Percentiles rank a stretch among this genome's conserved stretches.
phyloP scores from a whole-genome alignment of 2,888 invertebrate genomes.

The Caenorhabditis sp. region DNA sequence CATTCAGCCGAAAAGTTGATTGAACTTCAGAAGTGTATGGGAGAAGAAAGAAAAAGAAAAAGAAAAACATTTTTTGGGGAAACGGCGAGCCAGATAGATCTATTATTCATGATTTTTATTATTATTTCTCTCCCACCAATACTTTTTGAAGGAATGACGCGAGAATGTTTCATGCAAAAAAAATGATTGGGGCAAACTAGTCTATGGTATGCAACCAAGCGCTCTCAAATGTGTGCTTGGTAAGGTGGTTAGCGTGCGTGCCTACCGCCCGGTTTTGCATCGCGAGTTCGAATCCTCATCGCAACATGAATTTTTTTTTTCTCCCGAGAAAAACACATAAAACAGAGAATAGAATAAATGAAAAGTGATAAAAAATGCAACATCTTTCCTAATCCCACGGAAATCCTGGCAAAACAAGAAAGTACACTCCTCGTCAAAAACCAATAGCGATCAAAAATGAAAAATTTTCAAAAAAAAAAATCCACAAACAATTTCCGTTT shows the following conservation, averaged over 20 bases:
- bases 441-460: background rate
- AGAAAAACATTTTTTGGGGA: background rate
- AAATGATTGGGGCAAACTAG: background rate
- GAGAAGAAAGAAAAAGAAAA: background rate
- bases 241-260: too few species aligned
- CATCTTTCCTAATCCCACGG: background rate
- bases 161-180: background rate
- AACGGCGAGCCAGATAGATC: background rate
- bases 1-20: too few species aligned
- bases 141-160: background rate
- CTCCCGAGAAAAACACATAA: too few species aligned
- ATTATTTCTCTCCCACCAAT: background rate
- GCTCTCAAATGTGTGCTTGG: too few species aligned
- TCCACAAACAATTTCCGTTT: background rate
- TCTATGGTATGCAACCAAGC: too few species aligned
- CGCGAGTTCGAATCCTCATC: too few species aligned
- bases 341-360: too few species aligned
- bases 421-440: too few species aligned
- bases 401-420: background rate
- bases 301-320: too few species aligned
- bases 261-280: too few species aligned
- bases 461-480: background rate
- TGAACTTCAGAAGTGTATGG: too few species aligned
- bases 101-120: conserved; percentile 1
- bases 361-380: background rate